Conservation (phyloP, 2,113 vertebrate species). For the Sylvietta virens region DNA sequence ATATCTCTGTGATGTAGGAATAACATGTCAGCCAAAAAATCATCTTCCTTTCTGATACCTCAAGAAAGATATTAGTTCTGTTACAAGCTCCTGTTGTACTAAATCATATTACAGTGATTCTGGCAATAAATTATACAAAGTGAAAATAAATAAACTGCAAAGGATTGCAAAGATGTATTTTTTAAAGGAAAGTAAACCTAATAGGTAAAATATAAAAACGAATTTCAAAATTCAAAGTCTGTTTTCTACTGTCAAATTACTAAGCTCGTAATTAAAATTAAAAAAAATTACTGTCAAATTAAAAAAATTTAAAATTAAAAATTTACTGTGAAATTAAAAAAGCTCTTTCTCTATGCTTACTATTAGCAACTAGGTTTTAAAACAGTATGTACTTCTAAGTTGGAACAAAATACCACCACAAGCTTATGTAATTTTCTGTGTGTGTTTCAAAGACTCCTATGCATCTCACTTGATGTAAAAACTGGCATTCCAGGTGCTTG, state of each 20-base stretch:
- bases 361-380: neutral
- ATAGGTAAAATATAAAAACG: neutral
- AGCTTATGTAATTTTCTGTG: neutral
- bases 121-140: neutral
- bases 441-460: neutral
- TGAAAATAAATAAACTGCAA: neutral
- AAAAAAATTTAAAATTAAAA: neutral
- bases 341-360: neutral
- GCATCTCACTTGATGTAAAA: neutral
- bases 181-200: constrained; percentile 21
- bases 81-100: neutral
- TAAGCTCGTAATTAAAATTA: neutral
- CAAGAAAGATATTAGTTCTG: neutral
- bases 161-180: neutral
- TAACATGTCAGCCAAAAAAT: neutral
- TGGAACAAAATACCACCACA: neutral
- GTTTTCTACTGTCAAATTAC: neutral
- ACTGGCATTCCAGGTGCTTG: neutral
- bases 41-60: neutral
- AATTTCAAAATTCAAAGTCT: neutral
- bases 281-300: neutral
- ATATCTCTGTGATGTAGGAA: neutral
- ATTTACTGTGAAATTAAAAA: neutral
- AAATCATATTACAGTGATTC: neutral
- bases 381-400: neutral